Conservation (phyloP, 2,113 vertebrate genomes). For the Megaceryle maxima region DNA sequence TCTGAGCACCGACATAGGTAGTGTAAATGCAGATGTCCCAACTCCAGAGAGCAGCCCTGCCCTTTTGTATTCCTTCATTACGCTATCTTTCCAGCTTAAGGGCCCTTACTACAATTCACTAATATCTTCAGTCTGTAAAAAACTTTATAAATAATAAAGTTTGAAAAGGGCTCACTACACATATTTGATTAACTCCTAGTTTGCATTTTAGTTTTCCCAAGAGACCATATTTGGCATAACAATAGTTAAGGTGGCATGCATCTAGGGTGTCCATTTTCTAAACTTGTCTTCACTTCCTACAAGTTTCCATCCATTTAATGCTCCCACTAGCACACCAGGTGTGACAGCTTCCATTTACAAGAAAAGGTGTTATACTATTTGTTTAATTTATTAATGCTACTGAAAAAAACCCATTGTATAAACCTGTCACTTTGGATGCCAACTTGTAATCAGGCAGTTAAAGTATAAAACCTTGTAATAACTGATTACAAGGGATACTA, state of each 20-base stretch:
- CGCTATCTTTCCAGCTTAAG: background rate
- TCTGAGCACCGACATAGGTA: background rate
- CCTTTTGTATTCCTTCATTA: background rate
- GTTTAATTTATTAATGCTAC: background rate
- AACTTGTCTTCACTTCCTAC: background rate
- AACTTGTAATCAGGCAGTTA: background rate
- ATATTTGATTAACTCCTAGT: background rate
- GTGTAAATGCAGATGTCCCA: background rate
- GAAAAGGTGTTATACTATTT: background rate
- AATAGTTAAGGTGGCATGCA: background rate
- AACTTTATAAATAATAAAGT: background rate
- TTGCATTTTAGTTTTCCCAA: background rate
- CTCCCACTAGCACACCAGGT: background rate
- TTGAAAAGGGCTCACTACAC: background rate
- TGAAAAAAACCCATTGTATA: background rate
- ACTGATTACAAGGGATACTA: background rate
- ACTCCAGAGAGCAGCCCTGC: background rate
- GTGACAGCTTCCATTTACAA: background rate
- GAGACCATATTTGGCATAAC: too few relatives aligned
- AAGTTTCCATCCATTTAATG: background rate
- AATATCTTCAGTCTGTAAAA: background rate
- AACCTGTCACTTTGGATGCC: background rate
- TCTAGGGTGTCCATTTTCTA: background rate
- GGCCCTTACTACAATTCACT: background rate
- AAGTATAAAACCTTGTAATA: too few relatives aligned